Evolutionary conservation across 1,140 invertebrate genomes (phyloP).

Genomic region (Pseudachorutes palmiensis): DNA sequence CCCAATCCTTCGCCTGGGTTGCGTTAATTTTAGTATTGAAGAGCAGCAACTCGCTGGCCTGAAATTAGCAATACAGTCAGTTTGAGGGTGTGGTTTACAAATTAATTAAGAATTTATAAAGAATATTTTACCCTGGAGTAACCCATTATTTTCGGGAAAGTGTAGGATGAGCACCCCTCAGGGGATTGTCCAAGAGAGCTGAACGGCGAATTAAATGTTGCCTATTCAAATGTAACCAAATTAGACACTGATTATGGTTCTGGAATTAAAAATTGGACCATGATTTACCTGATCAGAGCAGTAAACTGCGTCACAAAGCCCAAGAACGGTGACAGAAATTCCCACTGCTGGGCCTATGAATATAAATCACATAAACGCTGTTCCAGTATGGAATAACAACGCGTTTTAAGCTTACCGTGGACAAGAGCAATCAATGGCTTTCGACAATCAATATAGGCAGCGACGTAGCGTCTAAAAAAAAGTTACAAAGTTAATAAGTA

Average conservation of each 20-base stretch:
- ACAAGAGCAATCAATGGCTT: constrained; percentile 55
- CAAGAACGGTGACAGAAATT: constrained; percentile 60
- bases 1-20: constrained; percentile 58
- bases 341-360: constrained; percentile 89
- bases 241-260: constrained; percentile 14
- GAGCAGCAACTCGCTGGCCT: constrained; percentile 71
- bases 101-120: neutral
- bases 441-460: constrained; percentile 53
- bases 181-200: constrained; percentile 51
- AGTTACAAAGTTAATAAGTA: constrained; percentile 9
- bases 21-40: constrained; percentile 72
- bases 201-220: constrained; percentile 56
- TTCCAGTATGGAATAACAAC: constrained; percentile 57
- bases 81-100: neutral
- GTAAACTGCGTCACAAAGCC: constrained; percentile 54
- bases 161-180: constrained; percentile 54
- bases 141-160: constrained; percentile 56
- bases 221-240: constrained; percentile 39
- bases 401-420: too few species aligned
- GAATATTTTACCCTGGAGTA: constrained; percentile 43
- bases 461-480: constrained; percentile 48
- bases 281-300: constrained; percentile 46
- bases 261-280: neutral
- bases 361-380: too few species aligned
- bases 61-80: constrained; percentile 39